Percentiles rank a stretch among this genome's conserved stretches.
These are phyloP conservation scores for Agriotes lineatus DNA, from an alignment of 2,888 invertebrate genomes.

Conservation along the genomic window DNA sequence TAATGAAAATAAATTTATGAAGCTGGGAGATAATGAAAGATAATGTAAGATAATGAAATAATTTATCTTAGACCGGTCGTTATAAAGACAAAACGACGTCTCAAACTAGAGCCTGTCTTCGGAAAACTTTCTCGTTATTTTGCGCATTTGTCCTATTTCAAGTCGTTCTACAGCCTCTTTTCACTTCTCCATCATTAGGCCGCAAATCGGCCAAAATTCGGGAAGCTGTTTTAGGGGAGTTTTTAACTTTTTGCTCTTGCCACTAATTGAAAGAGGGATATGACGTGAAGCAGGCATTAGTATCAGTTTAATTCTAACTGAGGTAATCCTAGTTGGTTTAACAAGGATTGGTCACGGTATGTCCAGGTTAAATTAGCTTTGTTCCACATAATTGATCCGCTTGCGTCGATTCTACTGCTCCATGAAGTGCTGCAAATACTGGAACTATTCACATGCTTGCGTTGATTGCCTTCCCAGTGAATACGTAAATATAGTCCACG, in stretches of 20 bases:
- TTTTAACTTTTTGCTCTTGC: not conserved
- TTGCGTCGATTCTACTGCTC: not conserved
- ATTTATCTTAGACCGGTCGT: constrained; percentile 15
- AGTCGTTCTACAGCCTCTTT: not conserved
- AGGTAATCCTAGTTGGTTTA: constrained; percentile 35
- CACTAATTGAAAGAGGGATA: not conserved
- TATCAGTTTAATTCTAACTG: constrained; percentile 27
- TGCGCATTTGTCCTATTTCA: not conserved
- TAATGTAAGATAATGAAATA: constrained; percentile 21
- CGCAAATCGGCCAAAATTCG: not conserved
- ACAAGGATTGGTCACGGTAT: constrained; percentile 34
- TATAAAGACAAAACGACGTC: constrained; percentile 15
- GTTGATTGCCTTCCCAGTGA: not conserved
- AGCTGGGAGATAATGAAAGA: constrained; percentile 8
- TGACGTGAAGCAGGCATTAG: not conserved
- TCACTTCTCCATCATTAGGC: not conserved
- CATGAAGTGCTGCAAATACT: not conserved
- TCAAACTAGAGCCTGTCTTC: constrained; percentile 4
- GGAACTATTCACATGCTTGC: constrained; percentile 8
- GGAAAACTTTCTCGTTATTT: constrained; percentile 11
- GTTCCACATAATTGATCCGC: constrained; percentile 31
- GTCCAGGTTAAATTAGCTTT: constrained; percentile 36
- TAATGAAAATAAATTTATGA: constrained; percentile 20
- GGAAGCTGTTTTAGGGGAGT: not conserved
- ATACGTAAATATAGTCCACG: not conserved